Conservation (phyloP, 2,888 invertebrate species). For the Lumbricus terrestris region DNA sequence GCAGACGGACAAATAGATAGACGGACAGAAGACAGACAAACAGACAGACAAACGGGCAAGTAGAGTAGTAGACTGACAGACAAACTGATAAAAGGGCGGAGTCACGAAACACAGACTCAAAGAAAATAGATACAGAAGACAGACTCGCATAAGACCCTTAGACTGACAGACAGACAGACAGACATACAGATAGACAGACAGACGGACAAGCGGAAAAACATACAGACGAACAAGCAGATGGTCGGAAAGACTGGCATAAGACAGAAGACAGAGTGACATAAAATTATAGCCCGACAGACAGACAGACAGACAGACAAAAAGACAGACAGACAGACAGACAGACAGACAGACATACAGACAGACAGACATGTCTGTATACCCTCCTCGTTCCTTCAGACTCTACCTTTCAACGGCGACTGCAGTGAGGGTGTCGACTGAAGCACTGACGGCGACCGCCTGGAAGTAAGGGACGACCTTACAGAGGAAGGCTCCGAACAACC, state of each 20-base stretch:
- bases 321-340: conserved; percentile 18
- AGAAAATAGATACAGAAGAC: neutral
- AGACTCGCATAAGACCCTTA: neutral
- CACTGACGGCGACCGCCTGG: conserved; percentile 37
- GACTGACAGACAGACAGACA: neutral
- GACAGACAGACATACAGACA: conserved; percentile 20
- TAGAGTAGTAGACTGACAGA: neutral
- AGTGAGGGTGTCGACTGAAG: conserved; percentile 38
- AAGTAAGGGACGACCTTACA: conserved; percentile 37
- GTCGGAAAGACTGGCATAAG: conserved; percentile 6
- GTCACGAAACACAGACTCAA: neutral
- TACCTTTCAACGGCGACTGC: conserved; percentile 40
- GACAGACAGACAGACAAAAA: conserved; percentile 12
- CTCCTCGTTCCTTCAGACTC: neutral
- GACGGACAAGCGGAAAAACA: no score
- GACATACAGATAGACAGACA: conserved; percentile 16
- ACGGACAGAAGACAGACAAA: neutral
- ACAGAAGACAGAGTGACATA: conserved; percentile 10
- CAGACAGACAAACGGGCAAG: conserved; percentile 13
- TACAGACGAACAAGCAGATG: conserved; percentile 10
- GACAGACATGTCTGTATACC: no score
- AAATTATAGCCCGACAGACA: neutral
- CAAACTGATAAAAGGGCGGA: neutral
- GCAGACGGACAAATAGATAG: conserved; percentile 12
- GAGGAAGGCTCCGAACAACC: conserved; percentile 30